Evolutionary conservation across 2,113 vertebrate species (phyloP), one percentile per base, ranked within the genome.

Genomic region (Xyliphius kryptos): DNA sequence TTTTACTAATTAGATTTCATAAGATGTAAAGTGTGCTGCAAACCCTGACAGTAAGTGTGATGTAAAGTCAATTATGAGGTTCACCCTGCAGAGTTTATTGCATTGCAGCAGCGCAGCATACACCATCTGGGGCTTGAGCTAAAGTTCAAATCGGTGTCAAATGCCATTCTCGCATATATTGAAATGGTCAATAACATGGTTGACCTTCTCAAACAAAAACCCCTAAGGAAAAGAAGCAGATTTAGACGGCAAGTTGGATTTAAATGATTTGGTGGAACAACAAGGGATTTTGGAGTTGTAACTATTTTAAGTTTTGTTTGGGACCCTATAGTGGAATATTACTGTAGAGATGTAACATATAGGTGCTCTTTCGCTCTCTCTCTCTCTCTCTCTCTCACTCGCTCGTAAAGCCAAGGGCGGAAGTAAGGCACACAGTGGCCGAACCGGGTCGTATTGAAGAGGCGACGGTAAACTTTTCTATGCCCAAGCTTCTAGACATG

Each of bases 201-300:
- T 72, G 71, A 59, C 71, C 71, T 73, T 73, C 68, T 52, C 51
- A 56, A 50, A 47, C 19, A 54, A 57, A 73, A 68, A 56, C 53
- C 53, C 21, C 9, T 50, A 32, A 32, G 14, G 16, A 46, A 48
- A 47, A 60, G 15, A 61, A 58, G 65, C 21, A 50, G 5, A 14
- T 50, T 62, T 48, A 56, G 17, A 52, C 10, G 21, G 20, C 47
- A 44, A 21, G 49, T 41, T 9, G 57, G 46, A 51, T 20, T 50
- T 44, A 1, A 38, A 53, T 17, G 5, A 19, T 19, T 63, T 67
- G 50, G 44, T 49, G 9, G 21, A n/a, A 9, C 26, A 50, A 63
- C 52, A 32, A 38, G 21, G 14, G 9, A 72, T 11, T 37, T 43
- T 21, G 41, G 20, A 37, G 49, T 16, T 46, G 50, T 17, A 55